These are phyloP conservation scores for Lepidostoma basale DNA, from an alignment of 1,140 invertebrate species.

Conservation along the genomic window DNA sequence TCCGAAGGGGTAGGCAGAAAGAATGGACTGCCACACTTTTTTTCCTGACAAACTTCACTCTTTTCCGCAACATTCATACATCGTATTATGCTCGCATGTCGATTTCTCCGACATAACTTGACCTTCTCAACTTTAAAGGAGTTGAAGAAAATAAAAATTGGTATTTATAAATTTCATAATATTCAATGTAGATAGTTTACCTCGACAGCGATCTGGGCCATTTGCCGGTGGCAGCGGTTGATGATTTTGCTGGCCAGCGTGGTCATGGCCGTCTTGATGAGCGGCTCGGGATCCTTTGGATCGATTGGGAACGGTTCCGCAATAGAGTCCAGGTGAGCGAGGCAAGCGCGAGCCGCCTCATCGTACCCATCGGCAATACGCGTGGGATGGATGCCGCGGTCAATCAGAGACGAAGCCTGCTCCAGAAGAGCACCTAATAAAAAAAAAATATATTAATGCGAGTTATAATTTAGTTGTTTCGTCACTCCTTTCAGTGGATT, in stretches of 20 bases:
- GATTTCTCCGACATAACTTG: too few species aligned
- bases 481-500: too few species aligned
- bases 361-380: constrained; percentile 99
- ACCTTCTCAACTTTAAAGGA: too few species aligned
- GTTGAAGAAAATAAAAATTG: too few species aligned
- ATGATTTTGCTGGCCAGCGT: constrained; percentile 99
- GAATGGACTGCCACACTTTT: too few species aligned
- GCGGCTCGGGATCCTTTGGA: constrained; percentile 81
- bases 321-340: constrained; percentile 87
- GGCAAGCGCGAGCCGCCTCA: constrained; percentile 90
- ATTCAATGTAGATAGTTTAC: constrained; percentile 52
- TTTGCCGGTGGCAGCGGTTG: constrained; percentile 90
- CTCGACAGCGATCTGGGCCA: constrained; percentile 99
- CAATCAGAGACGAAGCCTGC: constrained; percentile 90
- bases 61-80: too few species aligned
- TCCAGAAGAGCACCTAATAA: constrained; percentile 92
- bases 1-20: too few species aligned
- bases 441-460: constrained; percentile 60
- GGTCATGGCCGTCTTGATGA: constrained; percentile 96
- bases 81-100: too few species aligned
- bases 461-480: too few species aligned
- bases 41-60: too few species aligned
- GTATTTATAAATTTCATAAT: too few species aligned
- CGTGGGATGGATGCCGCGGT: constrained; percentile 98
- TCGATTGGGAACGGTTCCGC: constrained; percentile 89